These are phyloP conservation scores for Chlorocebus sabaeus DNA, from an alignment of 2,113 vertebrate genomes.

Conservation along the genomic window DNA sequence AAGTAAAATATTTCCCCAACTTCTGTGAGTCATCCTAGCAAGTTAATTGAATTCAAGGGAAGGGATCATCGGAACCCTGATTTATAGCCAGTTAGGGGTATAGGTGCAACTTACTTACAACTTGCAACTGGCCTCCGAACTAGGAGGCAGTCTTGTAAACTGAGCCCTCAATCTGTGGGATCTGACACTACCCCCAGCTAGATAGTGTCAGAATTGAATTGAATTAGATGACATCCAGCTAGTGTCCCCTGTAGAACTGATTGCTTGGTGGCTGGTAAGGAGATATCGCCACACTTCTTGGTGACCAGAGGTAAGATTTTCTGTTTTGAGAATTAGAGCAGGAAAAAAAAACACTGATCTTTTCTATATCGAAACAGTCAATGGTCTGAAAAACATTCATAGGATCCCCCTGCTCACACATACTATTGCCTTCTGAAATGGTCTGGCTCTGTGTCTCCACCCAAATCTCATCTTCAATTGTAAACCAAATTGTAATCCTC, in stretches of 20 bases:
- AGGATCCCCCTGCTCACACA: neutral
- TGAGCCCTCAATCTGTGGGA: neutral
- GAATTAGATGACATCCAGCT: neutral
- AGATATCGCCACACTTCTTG: neutral
- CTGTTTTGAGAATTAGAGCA: neutral
- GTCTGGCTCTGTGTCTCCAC: too few species aligned
- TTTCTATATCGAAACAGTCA: neutral
- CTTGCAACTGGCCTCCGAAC: neutral
- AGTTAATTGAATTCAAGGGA: neutral
- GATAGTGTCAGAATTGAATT: neutral
- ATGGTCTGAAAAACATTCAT: neutral
- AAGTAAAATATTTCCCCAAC: neutral
- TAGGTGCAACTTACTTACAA: neutral
- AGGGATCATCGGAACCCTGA: neutral
- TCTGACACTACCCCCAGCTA: neutral
- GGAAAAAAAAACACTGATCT: too few species aligned
- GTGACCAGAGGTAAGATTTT: neutral
- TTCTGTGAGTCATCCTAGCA: neutral
- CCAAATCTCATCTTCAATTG: too few species aligned
- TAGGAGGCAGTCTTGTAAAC: neutral
- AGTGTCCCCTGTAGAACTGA: too few species aligned
- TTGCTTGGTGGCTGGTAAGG: too few species aligned
- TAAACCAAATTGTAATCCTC: too few species aligned
- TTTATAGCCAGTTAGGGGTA: neutral
- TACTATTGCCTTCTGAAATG: too few species aligned